Evolutionary conservation across 2,888 invertebrate species (phyloP).

Genomic region (Hypomecis punctinalis): DNA sequence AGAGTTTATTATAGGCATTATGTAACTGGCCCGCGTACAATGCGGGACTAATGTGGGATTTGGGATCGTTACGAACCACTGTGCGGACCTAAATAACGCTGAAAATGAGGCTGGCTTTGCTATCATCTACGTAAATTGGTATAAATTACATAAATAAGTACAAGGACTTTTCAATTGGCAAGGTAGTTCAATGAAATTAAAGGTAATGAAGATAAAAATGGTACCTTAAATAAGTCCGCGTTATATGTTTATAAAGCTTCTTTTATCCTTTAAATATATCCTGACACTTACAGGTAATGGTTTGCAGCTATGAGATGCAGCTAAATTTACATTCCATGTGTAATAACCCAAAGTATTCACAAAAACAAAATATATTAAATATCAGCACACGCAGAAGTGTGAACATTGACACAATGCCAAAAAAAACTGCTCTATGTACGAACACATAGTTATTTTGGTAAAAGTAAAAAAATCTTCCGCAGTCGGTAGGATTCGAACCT

Average conservation of each 20-base stretch:
- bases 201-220: too few relatives aligned
- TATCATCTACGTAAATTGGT: constrained; percentile 1
- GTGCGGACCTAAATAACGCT: constrained; percentile 9
- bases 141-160: not conserved
- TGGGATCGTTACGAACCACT: constrained; percentile 6
- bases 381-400: too few relatives aligned
- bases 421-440: not conserved
- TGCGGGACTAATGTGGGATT: constrained; percentile 18
- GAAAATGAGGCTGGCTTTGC: not conserved
- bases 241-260: too few relatives aligned
- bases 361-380: too few relatives aligned
- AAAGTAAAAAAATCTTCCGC: constrained; percentile 73
- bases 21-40: constrained; percentile 23
- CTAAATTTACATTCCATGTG: too few relatives aligned
- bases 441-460: not conserved
- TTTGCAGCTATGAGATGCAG: too few relatives aligned
- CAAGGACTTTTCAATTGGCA: too few relatives aligned
- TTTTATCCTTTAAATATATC: too few relatives aligned
- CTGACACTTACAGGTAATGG: too few relatives aligned
- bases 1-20: constrained; percentile 49
- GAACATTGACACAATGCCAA: constrained; percentile 1
- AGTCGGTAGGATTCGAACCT: constrained; percentile 95
- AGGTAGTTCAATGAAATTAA: too few relatives aligned
- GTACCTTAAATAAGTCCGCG: too few relatives aligned
- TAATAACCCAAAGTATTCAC: too few relatives aligned